Evolutionary conservation across 2,888 invertebrate species (phyloP).

Genomic region (Calliphora vomitoria): DNA sequence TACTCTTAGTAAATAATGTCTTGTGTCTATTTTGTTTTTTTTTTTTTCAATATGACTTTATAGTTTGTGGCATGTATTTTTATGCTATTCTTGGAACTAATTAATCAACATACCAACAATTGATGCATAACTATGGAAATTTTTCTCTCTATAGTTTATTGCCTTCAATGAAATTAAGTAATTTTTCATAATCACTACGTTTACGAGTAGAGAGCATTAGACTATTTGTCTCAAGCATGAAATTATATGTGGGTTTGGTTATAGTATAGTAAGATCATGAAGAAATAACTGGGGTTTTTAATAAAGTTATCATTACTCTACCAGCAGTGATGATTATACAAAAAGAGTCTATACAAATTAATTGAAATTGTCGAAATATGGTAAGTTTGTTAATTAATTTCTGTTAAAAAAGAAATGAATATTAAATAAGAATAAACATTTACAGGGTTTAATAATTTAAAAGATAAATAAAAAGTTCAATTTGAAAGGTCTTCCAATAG

Average conservation of each 20-base stretch:
- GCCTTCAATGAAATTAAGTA: constrained; percentile 65
- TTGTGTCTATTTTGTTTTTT: constrained; percentile 15
- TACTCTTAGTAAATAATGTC: background rate
- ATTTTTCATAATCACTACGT: constrained; percentile 72
- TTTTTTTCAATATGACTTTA: constrained; percentile 28
- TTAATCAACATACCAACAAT: constrained; percentile 73
- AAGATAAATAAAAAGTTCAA: too few relatives aligned
- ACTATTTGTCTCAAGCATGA: constrained; percentile 44
- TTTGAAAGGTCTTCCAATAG: too few relatives aligned
- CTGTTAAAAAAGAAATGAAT: background rate
- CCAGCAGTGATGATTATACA: constrained; percentile 69
- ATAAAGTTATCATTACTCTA: constrained; percentile 64
- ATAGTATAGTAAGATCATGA: background rate
- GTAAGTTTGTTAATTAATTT: constrained; percentile 29
- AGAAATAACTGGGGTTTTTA: constrained; percentile 2
- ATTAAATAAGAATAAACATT: background rate
- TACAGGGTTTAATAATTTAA: too few relatives aligned
- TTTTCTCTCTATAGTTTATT: constrained; percentile 54
- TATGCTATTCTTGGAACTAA: constrained; percentile 65
- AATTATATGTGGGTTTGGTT: constrained; percentile 58
- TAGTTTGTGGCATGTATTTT: constrained; percentile 42
- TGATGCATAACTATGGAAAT: constrained; percentile 69
- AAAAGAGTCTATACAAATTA: constrained; percentile 62
- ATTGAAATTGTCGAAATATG: constrained; percentile 67
- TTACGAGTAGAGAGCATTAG: constrained; percentile 32